A percentile compares a stretch with the other conserved stretches of the same genome.
phyloP scores from a whole-genome alignment of 2,888 invertebrate genomes.

The Trypoxylon attenuatum region DNA sequence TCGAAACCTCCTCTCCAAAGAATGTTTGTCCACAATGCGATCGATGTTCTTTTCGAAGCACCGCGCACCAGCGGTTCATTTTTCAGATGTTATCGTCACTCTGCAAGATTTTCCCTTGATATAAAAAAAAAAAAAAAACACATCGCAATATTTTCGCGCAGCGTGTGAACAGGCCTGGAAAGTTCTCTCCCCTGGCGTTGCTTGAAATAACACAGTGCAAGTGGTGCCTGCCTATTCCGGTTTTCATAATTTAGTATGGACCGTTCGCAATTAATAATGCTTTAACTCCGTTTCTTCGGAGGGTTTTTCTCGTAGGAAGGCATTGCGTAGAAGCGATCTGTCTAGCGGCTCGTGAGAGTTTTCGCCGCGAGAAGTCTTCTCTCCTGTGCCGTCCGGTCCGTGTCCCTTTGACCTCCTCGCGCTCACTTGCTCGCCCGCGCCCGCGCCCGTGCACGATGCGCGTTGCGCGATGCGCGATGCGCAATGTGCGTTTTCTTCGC shows the following conservation, averaged over 20 bases:
- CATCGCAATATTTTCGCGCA: too few species aligned
- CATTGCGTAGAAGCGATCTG: constrained; percentile 5
- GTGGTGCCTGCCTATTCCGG: not conserved
- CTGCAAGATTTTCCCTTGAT: too few species aligned
- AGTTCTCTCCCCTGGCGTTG: too few species aligned
- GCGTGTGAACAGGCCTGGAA: too few species aligned
- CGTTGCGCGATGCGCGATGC: too few species aligned
- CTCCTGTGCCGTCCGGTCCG: constrained; percentile 10
- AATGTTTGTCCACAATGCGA: constrained; percentile 64
- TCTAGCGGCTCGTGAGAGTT: constrained; percentile 25
- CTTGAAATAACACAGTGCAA: too few species aligned
- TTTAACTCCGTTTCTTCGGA: not conserved
- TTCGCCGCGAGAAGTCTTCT: constrained; percentile 37
- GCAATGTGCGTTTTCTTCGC: constrained; percentile 45
- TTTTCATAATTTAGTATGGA: not conserved
- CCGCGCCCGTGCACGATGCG: too few species aligned
- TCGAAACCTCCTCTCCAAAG: constrained; percentile 57
- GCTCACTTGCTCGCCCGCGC: constrained; percentile 16
- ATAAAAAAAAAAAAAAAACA: too few species aligned
- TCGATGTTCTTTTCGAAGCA: constrained; percentile 17
- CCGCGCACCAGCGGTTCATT: too few species aligned
- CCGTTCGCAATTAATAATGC: constrained; percentile 30
- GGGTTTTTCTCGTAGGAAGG: not conserved
- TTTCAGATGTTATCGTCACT: too few species aligned
- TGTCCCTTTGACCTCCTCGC: constrained; percentile 50